Base-by-base conservation (phyloP, 2,113 vertebrate genomes). In the Pelmatolapia mariae region DNA sequence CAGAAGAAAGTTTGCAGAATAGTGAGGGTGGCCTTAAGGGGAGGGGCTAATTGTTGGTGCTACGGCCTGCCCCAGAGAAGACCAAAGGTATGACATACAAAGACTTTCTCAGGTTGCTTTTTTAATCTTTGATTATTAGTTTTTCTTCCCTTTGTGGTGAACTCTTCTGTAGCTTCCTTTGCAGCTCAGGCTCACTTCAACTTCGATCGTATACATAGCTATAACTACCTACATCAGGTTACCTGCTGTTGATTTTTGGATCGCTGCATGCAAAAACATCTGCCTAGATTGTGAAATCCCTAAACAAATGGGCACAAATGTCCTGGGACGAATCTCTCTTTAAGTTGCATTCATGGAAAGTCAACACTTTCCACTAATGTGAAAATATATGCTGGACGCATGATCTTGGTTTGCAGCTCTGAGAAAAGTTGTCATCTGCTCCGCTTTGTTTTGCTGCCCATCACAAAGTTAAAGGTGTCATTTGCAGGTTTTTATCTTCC, bases 81-180 rank as follows among this genome's bases (percentile, higher is more conserved):
- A 68, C 63, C 31, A 40, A 68, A 4, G 36, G 0, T 68, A 24
- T 5, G n/a, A 0, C 36, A 40, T 22, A 15, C 1, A 68, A 24
- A 68, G 63, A 40, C 36, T 43, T 73, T 73, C 38, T 43, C 36
- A 16, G 66, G 66, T 40, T 71, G 0, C 0, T 71, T 71, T 71
- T 43, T 43, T 0, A 24, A 43, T 13, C 10, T 1, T 38, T 38
- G 1, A 68, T 68, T 22, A 38, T 38, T 68, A 13, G 2, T 22
- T 68, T 40, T 68, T 4, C 33, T 68, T 0, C 33, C 5, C 19
- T 4, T 68, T 68, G 33, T 13, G 33, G 33, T 68, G 3, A 71
- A 43, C 12, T 71, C 36, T 40, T n/a, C 4, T 43, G 36, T 10
- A 71, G 66, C 36, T 71, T 71, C 18, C 9, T 36, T 15, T 71